Evolutionary conservation across 2,113 vertebrate species (phyloP).

Genomic region (Psephotus haematonotus): DNA sequence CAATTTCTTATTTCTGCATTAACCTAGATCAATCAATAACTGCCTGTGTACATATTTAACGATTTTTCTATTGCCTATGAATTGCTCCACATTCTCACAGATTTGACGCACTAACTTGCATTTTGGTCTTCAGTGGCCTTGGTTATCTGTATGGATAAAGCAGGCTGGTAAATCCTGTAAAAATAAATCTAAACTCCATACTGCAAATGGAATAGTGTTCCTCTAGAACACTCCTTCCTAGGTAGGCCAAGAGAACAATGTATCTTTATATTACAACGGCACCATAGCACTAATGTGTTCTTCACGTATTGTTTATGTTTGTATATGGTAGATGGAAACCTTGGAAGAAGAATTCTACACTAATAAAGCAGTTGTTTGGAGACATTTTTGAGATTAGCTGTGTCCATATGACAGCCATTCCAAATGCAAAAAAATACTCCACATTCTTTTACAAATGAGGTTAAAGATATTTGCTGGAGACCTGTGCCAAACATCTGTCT

Average conservation of each 20-base stretch:
- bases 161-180: background rate
- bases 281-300: background rate
- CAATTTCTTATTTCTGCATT: background rate
- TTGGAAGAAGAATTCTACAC: background rate
- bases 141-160: background rate
- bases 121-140: background rate
- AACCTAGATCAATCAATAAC: background rate
- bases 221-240: background rate
- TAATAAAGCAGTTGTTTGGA: background rate
- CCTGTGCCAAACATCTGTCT: background rate
- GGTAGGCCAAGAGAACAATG: background rate
- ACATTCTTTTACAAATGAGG: background rate
- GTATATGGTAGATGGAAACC: background rate
- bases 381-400: background rate
- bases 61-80: background rate
- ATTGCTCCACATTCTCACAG: background rate
- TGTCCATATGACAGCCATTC: background rate
- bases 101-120: background rate
- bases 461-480: background rate
- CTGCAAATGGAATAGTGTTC: background rate
- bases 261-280: background rate
- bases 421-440: background rate
- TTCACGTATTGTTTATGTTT: background rate
- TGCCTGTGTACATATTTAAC: background rate
- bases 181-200: background rate